A percentile compares a stretch with the other conserved stretches of the same genome.
phyloP scores from a whole-genome alignment of 2,797 vertebrate species.

The Triplophysa yarkandensis region DNA sequence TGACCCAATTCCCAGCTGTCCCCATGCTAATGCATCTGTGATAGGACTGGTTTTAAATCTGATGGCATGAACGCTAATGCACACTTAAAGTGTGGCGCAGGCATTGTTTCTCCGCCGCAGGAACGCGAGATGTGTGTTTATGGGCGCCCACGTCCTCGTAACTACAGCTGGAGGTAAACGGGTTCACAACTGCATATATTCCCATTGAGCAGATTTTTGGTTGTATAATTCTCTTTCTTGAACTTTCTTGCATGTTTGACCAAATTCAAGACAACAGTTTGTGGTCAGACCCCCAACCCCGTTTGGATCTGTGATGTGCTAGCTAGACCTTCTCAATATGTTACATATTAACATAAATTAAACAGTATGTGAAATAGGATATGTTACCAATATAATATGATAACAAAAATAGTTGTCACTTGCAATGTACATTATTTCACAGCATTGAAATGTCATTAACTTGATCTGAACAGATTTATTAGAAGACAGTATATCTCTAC shows the following conservation, averaged over 20 bases:
- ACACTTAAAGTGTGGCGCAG: background rate
- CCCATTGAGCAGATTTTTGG: background rate
- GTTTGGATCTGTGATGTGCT: conserved; percentile 1
- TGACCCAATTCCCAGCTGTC: conserved; percentile 43
- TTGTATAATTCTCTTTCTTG: background rate
- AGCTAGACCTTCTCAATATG: too few species aligned
- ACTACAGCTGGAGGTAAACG: background rate
- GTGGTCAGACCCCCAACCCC: conserved; percentile 27
- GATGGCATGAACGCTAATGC: conserved; percentile 33
- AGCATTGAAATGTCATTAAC: too few species aligned
- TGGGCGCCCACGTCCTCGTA: background rate
- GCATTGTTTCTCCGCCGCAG: background rate
- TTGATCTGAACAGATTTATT: too few species aligned
- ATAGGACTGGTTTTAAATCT: conserved; percentile 45
- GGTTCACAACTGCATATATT: background rate
- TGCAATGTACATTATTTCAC: too few species aligned
- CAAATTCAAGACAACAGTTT: conserved; percentile 3
- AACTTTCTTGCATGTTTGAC: conserved; percentile 15
- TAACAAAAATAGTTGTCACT: too few species aligned
- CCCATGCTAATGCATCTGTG: conserved; percentile 37
- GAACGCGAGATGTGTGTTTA: background rate
- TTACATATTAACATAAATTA: too few species aligned
- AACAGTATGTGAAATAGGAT: too few species aligned
- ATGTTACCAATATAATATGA: too few species aligned
- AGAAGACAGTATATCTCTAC: too few species aligned